These are phyloP conservation scores for Drosophila subobscura DNA, from an alignment of 1,140 invertebrate genomes.

Conservation along the genomic window DNA sequence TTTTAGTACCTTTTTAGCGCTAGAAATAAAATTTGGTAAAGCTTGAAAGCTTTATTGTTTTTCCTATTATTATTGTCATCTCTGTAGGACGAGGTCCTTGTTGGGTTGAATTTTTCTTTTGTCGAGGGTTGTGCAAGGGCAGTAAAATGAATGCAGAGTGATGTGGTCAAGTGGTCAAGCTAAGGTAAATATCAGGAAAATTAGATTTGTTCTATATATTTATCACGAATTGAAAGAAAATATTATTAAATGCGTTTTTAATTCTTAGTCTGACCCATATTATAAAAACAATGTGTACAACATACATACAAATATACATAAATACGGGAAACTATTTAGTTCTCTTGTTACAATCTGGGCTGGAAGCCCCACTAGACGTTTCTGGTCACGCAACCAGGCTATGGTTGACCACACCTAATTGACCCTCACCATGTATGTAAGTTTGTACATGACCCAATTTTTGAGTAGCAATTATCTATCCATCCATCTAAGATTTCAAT, in stretches of 20 bases:
- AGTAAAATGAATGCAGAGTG: constrained; percentile 37
- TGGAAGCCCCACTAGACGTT: constrained; percentile 15
- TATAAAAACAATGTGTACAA: not conserved
- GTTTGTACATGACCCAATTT: constrained; percentile 4
- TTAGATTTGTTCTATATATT: constrained; percentile 26
- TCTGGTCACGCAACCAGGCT: constrained; percentile 38
- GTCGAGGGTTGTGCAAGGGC: not conserved
- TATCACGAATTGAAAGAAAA: not conserved
- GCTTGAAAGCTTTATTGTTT: constrained; percentile 2
- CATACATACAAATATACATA: not conserved
- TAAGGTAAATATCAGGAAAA: constrained; percentile 38
- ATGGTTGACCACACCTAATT: constrained; percentile 27
- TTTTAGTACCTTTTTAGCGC: not conserved
- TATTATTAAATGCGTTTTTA: constrained; percentile 4
- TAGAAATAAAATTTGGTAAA: too few relatives aligned
- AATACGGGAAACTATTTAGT: constrained; percentile 7
- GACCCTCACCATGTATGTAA: constrained; percentile 16
- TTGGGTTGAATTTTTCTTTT: not conserved
- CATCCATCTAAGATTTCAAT: constrained; percentile 41
- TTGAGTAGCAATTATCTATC: constrained; percentile 29
- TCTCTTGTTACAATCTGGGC: constrained; percentile 1
- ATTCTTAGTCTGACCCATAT: constrained; percentile 24
- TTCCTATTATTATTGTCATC: too few relatives aligned
- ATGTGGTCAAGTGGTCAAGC: constrained; percentile 41
- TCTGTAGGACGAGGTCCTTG: too few relatives aligned